A percentile compares a stretch with the other conserved stretches of the same genome.
These are phyloP conservation scores for Caretta caretta DNA, from an alignment of 2,113 vertebrate genomes.

Conservation along the genomic window DNA sequence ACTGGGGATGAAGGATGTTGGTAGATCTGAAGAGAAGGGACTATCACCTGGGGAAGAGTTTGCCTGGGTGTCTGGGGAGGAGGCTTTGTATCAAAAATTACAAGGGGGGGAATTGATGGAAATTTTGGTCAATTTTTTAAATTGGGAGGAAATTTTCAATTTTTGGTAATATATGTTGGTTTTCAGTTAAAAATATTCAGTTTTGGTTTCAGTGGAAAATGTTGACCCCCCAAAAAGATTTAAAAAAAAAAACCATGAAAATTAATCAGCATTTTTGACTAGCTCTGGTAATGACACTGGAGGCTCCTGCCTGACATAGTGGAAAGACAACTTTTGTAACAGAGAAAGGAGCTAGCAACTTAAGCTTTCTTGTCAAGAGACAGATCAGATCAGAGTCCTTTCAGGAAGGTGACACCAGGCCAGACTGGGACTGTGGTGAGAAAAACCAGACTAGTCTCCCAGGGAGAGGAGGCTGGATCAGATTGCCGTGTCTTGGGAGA, in stretches of 20 bases:
- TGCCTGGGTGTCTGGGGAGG: background rate
- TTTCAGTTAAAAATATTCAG: background rate
- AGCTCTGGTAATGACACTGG: background rate
- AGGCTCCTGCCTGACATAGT: background rate
- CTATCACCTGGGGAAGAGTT: background rate
- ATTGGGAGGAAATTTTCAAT: background rate
- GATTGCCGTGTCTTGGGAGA: background rate
- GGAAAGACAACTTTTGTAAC: background rate
- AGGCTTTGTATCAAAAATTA: background rate
- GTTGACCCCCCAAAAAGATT: no score
- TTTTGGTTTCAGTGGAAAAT: background rate
- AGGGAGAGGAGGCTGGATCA: background rate
- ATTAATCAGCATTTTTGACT: background rate
- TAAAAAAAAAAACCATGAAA: background rate
- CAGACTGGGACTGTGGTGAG: background rate
- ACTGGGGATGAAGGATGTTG: background rate
- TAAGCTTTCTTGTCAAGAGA: background rate
- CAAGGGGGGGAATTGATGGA: background rate
- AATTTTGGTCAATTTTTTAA: background rate
- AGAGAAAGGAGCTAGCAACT: background rate
- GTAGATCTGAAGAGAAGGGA: background rate
- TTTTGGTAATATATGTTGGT: background rate
- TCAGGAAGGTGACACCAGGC: background rate
- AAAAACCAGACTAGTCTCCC: background rate
- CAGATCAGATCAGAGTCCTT: background rate